Evolutionary conservation across 2,113 vertebrate genomes (phyloP).

Genomic region (Aplodontia rufa): DNA sequence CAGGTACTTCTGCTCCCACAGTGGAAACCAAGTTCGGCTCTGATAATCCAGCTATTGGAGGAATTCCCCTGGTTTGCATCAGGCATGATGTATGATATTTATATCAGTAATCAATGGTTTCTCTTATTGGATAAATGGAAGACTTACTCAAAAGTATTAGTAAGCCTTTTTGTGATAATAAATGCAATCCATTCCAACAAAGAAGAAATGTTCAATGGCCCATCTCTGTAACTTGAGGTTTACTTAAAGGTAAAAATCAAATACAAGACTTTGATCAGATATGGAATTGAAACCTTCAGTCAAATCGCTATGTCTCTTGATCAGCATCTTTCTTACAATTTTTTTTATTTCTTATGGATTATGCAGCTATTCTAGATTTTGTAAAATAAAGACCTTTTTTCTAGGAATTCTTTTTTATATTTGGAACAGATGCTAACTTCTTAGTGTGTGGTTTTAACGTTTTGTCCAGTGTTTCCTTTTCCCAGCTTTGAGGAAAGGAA

Average conservation of each 20-base stretch:
- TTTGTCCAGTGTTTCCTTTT: not conserved
- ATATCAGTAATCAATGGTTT: slow-evolving; percentile 70
- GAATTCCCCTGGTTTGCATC: slow-evolving; percentile 49
- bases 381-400: slow-evolving; percentile 13
- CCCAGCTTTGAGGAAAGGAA: not conserved
- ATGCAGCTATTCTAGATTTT: slow-evolving; percentile 43
- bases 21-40: slow-evolving; percentile 60
- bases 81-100: slow-evolving; percentile 67
- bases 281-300: not conserved
- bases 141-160: slow-evolving; percentile 31
- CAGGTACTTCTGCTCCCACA: slow-evolving; percentile 45
- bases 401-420: not conserved
- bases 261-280: slow-evolving; percentile 37
- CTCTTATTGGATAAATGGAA: slow-evolving; percentile 67
- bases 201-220: slow-evolving; percentile 58
- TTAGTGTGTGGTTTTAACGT: not conserved
- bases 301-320: not conserved
- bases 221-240: slow-evolving; percentile 67
- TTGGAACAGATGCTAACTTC: slow-evolving; percentile 43
- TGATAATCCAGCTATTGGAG: slow-evolving; percentile 59
- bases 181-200: slow-evolving; percentile 60
- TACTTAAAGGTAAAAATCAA: slow-evolving; percentile 75
- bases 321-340: not conserved
- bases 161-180: slow-evolving; percentile 52
- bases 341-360: slow-evolving; percentile 11